Evolutionary conservation across 2,888 invertebrate species (phyloP).

Genomic region (Oasisia sp.): DNA sequence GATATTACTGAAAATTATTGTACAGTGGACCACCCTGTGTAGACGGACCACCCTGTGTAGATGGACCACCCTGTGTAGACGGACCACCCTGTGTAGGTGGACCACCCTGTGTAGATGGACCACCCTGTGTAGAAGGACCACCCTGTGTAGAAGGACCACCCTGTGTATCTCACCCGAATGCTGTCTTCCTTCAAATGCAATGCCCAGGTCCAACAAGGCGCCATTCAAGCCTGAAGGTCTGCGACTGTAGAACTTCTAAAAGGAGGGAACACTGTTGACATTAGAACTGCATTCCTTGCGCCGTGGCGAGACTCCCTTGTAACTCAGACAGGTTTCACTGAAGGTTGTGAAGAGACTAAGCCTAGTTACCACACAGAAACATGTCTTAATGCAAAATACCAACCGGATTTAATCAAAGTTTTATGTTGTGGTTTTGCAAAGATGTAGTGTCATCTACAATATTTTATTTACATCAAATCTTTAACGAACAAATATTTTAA

Average conservation of each 20-base stretch:
- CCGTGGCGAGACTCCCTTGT: not conserved
- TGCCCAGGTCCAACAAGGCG: slow-evolving; percentile 71
- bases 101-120: no score
- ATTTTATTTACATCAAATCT: no score
- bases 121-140: no score
- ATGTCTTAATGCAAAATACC: not conserved
- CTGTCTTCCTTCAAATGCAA: slow-evolving; percentile 72
- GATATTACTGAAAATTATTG: no score
- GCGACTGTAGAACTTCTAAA: slow-evolving; percentile 70
- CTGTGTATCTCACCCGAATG: slow-evolving; percentile 67
- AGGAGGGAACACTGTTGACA: slow-evolving; percentile 30
- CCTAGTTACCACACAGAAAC: not conserved
- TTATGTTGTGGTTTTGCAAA: not conserved
- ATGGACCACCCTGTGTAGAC: not conserved
- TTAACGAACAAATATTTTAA: no score
- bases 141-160: not conserved
- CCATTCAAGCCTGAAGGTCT: slow-evolving; percentile 70
- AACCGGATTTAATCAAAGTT: not conserved
- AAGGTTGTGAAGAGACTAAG: no score
- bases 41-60: no score
- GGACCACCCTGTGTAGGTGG: no score
- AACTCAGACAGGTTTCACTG: not conserved
- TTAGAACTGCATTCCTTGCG: not conserved
- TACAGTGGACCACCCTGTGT: no score
- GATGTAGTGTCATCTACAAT: not conserved